Conservation (phyloP, 2,888 invertebrate genomes). For the Torymus auratus region DNA sequence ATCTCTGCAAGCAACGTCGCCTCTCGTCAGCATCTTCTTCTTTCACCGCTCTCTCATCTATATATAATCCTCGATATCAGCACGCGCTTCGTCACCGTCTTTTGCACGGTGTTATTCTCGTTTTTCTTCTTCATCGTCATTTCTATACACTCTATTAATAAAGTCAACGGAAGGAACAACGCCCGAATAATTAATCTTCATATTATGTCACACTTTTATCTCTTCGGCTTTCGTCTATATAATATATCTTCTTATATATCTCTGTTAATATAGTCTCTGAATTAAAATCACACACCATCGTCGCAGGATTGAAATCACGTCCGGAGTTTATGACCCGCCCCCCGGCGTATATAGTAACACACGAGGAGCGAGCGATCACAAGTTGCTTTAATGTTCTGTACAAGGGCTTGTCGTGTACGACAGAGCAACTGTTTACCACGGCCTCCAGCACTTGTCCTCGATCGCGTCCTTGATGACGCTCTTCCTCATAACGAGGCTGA, state of each 20-base stretch:
- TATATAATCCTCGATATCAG: not conserved
- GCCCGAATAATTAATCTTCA: conserved; percentile 51
- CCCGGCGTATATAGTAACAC: too few species aligned
- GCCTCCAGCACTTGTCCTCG: conserved; percentile 89
- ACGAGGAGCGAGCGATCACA: conserved; percentile 49
- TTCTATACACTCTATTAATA: conserved; percentile 56
- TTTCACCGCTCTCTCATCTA: not conserved
- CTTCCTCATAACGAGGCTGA: conserved; percentile 84
- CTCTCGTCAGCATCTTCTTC: conserved; percentile 10
- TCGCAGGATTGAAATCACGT: conserved; percentile 17
- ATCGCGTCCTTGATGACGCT: conserved; percentile 67
- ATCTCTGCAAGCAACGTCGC: not conserved
- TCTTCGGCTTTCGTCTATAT: not conserved
- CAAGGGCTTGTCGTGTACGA: too few species aligned
- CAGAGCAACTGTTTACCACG: conserved; percentile 80
- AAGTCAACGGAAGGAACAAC: conserved; percentile 59
- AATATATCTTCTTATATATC: conserved; percentile 18
- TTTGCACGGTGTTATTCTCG: too few species aligned
- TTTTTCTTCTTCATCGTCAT: too few species aligned
- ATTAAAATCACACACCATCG: conserved; percentile 12
- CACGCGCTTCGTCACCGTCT: not conserved
- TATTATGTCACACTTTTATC: conserved; percentile 20
- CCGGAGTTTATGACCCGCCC: conserved; percentile 25
- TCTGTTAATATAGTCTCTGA: conserved; percentile 13
- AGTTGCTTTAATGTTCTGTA: not conserved